Percentiles rank a stretch among this genome's conserved stretches.
Conservation (phyloP, 2,888 invertebrate species). For the Lepidocyrtinus sp. region DNA sequence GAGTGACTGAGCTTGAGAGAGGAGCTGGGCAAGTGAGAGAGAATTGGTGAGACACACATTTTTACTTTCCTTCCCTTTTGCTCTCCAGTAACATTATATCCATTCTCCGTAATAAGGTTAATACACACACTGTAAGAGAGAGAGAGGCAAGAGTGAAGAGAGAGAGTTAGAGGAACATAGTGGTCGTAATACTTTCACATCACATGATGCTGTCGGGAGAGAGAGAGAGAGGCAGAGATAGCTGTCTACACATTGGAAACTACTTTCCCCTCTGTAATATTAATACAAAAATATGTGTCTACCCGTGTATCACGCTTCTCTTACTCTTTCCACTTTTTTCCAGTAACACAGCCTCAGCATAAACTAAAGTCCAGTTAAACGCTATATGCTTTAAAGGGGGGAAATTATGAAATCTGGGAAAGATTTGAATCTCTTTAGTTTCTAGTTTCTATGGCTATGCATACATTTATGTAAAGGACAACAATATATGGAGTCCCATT, state of each 20-base stretch:
- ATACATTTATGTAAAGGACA: too few relatives aligned
- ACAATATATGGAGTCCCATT: not conserved
- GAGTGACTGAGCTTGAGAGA: constrained; percentile 50
- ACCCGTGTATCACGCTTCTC: not conserved
- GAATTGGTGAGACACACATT: constrained; percentile 15
- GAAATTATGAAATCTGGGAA: not conserved
- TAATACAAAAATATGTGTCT: constrained; percentile 23
- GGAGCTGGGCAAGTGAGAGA: constrained; percentile 23
- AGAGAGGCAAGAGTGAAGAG: constrained; percentile 2
- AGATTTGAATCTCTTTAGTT: constrained; percentile 8
- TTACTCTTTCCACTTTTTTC: not conserved
- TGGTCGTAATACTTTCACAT: constrained; percentile 53
- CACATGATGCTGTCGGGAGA: constrained; percentile 55
- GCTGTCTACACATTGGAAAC: constrained; percentile 56
- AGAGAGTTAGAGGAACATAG: constrained; percentile 12
- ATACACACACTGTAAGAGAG: constrained; percentile 34
- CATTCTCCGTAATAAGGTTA: constrained; percentile 50
- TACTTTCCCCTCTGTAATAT: constrained; percentile 43
- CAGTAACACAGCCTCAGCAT: not conserved
- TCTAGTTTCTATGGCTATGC: not conserved
- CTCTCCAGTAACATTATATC: not conserved
- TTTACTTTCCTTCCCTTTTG: not conserved
- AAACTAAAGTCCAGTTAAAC: constrained; percentile 3
- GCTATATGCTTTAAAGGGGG: not conserved
- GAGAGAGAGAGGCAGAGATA: constrained; percentile 21